Conservation (phyloP, 2,113 vertebrate genomes). For the Chamaetylas fuelleborni region DNA sequence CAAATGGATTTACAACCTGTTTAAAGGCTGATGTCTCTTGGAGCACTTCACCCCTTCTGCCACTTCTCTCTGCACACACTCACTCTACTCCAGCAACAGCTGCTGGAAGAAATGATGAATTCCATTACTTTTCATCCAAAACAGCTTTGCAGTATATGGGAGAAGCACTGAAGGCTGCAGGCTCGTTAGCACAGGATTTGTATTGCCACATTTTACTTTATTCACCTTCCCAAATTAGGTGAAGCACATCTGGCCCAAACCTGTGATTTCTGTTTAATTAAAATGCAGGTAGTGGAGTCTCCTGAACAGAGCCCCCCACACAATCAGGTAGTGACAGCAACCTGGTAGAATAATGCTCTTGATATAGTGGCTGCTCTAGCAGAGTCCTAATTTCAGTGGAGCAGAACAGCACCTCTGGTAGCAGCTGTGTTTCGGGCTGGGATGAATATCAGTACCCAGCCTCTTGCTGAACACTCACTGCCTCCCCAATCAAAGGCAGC, state of each 20-base stretch:
- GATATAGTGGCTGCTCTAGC: constrained; percentile 43
- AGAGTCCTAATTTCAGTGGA: constrained; percentile 20
- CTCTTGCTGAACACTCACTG: background rate
- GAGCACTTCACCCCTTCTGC: constrained; percentile 2
- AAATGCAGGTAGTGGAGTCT: constrained; percentile 7
- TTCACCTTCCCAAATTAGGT: constrained; percentile 44
- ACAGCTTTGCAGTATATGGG: constrained; percentile 10
- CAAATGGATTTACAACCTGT: constrained; percentile 38
- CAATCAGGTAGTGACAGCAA: constrained; percentile 30
- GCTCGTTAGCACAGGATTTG: constrained; percentile 47
- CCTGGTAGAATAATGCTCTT: constrained; percentile 28
- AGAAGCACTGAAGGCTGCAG: background rate
- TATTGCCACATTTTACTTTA: constrained; percentile 19
- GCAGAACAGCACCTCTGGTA: constrained; percentile 52
- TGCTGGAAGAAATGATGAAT: constrained; percentile 49
- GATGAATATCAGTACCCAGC: constrained; percentile 30
- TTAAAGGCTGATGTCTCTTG: background rate
- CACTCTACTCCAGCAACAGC: constrained; percentile 21
- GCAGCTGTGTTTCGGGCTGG: constrained; percentile 48
- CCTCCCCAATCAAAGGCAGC: constrained; percentile 40
- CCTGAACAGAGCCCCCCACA: constrained; percentile 16
- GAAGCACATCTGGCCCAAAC: background rate
- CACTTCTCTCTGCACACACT: background rate
- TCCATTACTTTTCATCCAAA: constrained; percentile 55
- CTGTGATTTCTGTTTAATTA: constrained; percentile 40